Base-by-base conservation (phyloP, 2,797 vertebrate genomes). In the Labroides dimidiatus region DNA sequence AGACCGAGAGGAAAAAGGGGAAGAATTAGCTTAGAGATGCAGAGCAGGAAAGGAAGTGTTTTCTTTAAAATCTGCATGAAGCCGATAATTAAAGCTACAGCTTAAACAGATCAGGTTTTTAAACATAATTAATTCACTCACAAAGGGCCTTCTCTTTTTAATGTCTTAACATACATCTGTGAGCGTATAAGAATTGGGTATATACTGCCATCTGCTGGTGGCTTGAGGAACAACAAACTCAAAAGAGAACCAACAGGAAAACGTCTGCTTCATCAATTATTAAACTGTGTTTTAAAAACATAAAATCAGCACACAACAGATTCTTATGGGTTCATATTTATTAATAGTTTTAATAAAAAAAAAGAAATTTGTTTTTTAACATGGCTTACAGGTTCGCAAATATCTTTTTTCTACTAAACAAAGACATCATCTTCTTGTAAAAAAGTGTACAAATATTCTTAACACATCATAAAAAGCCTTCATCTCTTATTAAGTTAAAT, bases 141-240 rank as follows among this genome's bases (percentile, higher is more conserved):
- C 44, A 13, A 3, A 49, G 12, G 21, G 6, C 6, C 47, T 49
- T 15, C 15, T 14, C 14, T 5, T 9, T 20, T n/a, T n/a, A n/a
- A n/a, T n/a, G n/a, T n/a, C n/a, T n/a, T 16, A 2, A 50, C 27
- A 39, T 27, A 3, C 2, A 4, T 6, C 24, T 4, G 19, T 33
- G 15, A 37, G 14, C 11, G 2, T 21, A 5, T 14, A 8, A 45
- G 10, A 41, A 43, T 59, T 81, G 7, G 30, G 56, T 16, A 19
- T 24, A 75, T 62, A 71, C 82, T 84, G 89, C 87, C 90, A 86
- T 62, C 91, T 82, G 17, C 68, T 91, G 92, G 89, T n/a, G 42
- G n/a, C 1, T 45, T 39, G 5, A 1, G n/a, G 59, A 51, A 85
- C 5, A 54, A 52, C 49, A 62, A n/a, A 7, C n/a, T 13, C 9